Conservation (phyloP, 2,888 invertebrate species). For the Cheilosia scutellata region DNA sequence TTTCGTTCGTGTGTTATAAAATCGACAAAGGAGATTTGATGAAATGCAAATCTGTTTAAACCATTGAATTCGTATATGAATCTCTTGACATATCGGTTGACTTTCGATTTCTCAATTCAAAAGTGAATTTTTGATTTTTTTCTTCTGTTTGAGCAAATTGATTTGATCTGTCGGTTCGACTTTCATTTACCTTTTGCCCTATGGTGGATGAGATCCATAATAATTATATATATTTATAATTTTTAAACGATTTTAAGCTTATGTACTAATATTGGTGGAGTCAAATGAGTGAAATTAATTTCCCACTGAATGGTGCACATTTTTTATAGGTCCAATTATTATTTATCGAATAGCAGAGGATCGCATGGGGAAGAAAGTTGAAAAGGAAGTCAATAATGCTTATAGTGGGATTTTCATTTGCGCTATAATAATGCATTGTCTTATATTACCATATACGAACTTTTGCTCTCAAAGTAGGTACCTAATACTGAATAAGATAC, state of each 20-base stretch:
- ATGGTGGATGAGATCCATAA: background rate
- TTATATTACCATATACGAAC: too few relatives aligned
- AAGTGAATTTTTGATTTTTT: constrained; percentile 13
- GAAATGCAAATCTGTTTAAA: constrained; percentile 12
- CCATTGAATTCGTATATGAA: background rate
- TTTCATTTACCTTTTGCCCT: constrained; percentile 18
- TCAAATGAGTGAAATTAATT: too few relatives aligned
- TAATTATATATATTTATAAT: background rate
- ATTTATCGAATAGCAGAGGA: too few relatives aligned
- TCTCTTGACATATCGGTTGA: constrained; percentile 10
- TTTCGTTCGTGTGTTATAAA: constrained; percentile 36
- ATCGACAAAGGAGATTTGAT: constrained; percentile 1
- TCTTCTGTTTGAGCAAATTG: background rate
- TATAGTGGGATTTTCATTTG: too few relatives aligned
- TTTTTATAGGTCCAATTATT: too few relatives aligned
- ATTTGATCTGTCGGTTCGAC: constrained; percentile 7
- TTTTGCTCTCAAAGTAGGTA: too few relatives aligned
- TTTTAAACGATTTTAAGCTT: background rate
- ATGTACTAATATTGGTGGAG: too few relatives aligned
- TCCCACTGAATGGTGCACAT: too few relatives aligned
- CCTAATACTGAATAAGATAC: too few relatives aligned
- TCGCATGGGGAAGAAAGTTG: too few relatives aligned
- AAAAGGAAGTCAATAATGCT: too few relatives aligned
- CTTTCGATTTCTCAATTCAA: constrained; percentile 38
- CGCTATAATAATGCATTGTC: too few relatives aligned